These are phyloP conservation scores for Sphyrna mokarran DNA, from an alignment of 2,113 vertebrate genomes.

Conservation along the genomic window DNA sequence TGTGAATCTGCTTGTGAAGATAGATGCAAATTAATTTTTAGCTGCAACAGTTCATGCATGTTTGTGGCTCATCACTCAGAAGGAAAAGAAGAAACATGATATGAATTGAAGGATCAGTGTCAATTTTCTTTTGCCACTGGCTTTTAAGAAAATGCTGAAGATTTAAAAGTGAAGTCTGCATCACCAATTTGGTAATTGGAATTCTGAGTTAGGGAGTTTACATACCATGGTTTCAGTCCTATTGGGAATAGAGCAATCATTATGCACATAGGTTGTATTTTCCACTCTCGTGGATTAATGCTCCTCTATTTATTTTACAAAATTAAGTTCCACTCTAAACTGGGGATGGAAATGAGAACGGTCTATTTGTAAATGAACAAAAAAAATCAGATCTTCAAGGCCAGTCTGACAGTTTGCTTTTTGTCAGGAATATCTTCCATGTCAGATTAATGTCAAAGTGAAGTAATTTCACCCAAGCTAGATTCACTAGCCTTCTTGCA, in stretches of 20 bases:
- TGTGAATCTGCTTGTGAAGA: no score
- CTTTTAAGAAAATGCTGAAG: neutral
- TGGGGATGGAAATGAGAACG: conserved; percentile 29
- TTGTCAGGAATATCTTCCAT: conserved; percentile 26
- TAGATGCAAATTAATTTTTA: no score
- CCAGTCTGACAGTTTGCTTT: conserved; percentile 21
- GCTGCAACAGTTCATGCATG: no score
- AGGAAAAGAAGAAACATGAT: neutral
- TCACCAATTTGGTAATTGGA: conserved; percentile 37
- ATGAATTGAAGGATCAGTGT: conserved; percentile 26
- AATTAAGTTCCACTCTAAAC: conserved; percentile 38
- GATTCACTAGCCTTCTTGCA: neutral
- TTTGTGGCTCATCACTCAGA: neutral
- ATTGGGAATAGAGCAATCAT: conserved; percentile 20
- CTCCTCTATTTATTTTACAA: conserved; percentile 34
- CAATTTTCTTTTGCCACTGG: neutral
- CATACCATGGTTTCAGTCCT: neutral
- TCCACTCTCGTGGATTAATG: conserved; percentile 37
- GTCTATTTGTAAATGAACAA: conserved; percentile 17
- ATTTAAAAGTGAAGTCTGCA: conserved; percentile 5
- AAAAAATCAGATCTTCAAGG: conserved; percentile 38
- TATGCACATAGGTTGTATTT: conserved; percentile 32
- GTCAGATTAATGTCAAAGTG: conserved; percentile 33
- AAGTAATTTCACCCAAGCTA: conserved; percentile 29
- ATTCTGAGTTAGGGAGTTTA: conserved; percentile 28